Evolutionary conservation across 2,113 vertebrate species (phyloP), one percentile per base, ranked within the genome.

Genomic region (Thunnus maccoyii): DNA sequence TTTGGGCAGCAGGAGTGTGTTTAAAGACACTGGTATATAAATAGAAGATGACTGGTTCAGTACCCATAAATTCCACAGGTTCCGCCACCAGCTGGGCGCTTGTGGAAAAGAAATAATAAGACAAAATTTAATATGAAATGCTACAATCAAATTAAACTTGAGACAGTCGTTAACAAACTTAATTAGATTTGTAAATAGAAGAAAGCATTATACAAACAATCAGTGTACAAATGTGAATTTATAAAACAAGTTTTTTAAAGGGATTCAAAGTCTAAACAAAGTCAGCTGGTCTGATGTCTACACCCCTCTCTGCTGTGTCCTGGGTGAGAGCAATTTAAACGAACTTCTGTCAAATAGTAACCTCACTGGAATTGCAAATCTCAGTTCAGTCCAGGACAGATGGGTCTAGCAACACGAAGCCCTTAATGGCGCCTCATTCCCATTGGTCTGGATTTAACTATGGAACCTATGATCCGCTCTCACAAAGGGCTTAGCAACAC

Each of bases 391-490:
- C 76, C 18, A 73, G 86, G 80, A 78, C 76, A 82, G 27, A 27
- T 46, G 9, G n/a, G 27, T 72, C 17, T 13, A 54, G 47, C 27
- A 56, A 51, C 73, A 67, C 71, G 62, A 78, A 78, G 58, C 57
- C 67, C 51, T 72, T 63, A 66, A 58, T 32, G 20, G 67, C 86
- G 63, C 80, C 78, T 69, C 54, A 16, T 82, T 87, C 57, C 62
- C 63, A 70, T 57, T 56, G 57, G 57, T 51, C 11, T 36, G 62
- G 71, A 73, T 79, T 88, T 82, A 80, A 76, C 60, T 44, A 30
- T 76, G 75, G 50, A 82, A 76, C 74, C 71, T 80, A 44, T 91
- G 84, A 88, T 83, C 86, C 66, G 52, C 51, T 84, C 82, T 75
- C 73, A 86, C 82, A 86, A 85, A 83, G 87, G 62, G 78, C 48